These are phyloP conservation scores for Hirtodrosophila cameraria DNA, from an alignment of 2,888 invertebrate genomes.

Conservation along the genomic window DNA sequence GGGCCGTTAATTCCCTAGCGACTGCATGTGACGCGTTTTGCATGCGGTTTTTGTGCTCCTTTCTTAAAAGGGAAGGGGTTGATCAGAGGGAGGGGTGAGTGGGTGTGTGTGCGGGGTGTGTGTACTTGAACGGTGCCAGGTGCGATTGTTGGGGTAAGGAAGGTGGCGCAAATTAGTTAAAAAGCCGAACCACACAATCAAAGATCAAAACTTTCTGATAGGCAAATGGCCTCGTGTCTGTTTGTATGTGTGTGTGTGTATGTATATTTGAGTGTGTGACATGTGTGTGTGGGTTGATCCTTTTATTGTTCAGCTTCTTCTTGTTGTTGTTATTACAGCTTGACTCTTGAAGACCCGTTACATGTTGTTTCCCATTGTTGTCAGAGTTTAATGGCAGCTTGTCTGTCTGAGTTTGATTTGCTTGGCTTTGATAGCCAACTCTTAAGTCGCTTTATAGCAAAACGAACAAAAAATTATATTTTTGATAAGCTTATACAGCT, in stretches of 20 bases:
- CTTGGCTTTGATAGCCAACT: slow-evolving; percentile 42
- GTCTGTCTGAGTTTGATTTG: slow-evolving; percentile 54
- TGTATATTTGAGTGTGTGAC: slow-evolving; percentile 14
- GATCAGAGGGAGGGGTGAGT: neutral
- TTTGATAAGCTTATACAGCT: slow-evolving; percentile 35
- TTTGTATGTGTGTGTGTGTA: slow-evolving; percentile 12
- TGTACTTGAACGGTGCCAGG: slow-evolving; percentile 6
- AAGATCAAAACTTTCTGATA: slow-evolving; percentile 77
- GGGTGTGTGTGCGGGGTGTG: neutral
- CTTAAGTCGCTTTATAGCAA: slow-evolving; percentile 32
- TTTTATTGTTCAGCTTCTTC: slow-evolving; percentile 49
- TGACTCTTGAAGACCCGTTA: slow-evolving; percentile 46
- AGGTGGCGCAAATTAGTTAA: slow-evolving; percentile 81
- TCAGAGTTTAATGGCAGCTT: slow-evolving; percentile 53
- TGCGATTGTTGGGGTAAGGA: neutral
- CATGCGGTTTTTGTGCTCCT: slow-evolving; percentile 69
- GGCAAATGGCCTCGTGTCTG: slow-evolving; percentile 37
- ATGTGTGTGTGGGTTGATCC: slow-evolving; percentile 38
- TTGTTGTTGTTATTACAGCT: slow-evolving; percentile 20
- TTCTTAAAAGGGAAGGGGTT: slow-evolving; percentile 5
- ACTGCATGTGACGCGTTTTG: slow-evolving; percentile 78
- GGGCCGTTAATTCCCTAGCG: slow-evolving; percentile 66
- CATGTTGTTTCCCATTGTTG: slow-evolving; percentile 25
- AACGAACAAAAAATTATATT: slow-evolving; percentile 32
- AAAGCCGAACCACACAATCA: slow-evolving; percentile 79